Percentiles rank a stretch among this genome's conserved stretches.
Conservation (phyloP, 2,888 invertebrate genomes). For the Frankliniella intonsa region DNA sequence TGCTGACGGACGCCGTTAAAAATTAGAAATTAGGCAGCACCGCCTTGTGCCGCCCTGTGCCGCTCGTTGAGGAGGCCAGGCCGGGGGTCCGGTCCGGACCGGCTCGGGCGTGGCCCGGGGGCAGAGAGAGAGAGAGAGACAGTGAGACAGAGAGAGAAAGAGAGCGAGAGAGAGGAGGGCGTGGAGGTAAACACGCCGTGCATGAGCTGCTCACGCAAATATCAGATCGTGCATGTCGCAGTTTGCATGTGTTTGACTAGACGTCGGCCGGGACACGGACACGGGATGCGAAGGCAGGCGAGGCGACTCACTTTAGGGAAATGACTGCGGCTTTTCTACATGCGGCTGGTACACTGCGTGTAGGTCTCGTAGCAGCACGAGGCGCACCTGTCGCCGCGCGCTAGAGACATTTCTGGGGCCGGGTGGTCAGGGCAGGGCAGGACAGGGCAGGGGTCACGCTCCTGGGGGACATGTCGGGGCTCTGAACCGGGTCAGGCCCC, state of each 20-base stretch:
- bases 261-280: not conserved
- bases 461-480: conserved; percentile 67
- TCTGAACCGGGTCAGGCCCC: conserved; percentile 56
- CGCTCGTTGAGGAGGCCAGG: too few relatives aligned
- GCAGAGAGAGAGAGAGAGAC: conserved; percentile 19
- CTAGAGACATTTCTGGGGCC: too few relatives aligned
- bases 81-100: too few relatives aligned
- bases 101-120: not conserved
- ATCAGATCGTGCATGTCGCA: not conserved
- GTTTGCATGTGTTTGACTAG: not conserved
- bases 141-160: conserved; percentile 28
- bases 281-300: not conserved
- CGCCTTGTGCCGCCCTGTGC: conserved; percentile 31
- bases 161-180: conserved; percentile 22
- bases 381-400: too few relatives aligned
- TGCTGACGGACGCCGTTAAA: conserved; percentile 22
- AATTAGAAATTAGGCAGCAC: conserved; percentile 31
- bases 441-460: conserved; percentile 50
- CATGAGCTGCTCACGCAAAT: not conserved
- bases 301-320: conserved; percentile 22
- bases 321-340: not conserved
- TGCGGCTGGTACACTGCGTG: too few relatives aligned
- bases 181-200: not conserved
- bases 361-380: too few relatives aligned
- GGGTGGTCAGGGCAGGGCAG: not conserved